phyloP scores from a whole-genome alignment of 2,113 vertebrate genomes.

The pig (Sus scrofa) region DNA sequence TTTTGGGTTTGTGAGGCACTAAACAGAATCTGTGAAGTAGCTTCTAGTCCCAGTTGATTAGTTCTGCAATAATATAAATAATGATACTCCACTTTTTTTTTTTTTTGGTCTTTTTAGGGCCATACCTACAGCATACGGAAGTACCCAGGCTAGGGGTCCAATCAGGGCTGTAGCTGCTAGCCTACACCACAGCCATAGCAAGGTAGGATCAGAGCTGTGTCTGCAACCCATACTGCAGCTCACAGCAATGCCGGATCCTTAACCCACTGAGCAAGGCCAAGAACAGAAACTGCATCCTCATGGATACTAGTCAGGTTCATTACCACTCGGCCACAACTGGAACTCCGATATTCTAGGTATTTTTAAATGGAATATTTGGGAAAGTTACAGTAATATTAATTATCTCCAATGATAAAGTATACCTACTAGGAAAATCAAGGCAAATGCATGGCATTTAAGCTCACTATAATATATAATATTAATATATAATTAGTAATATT shows the following conservation, averaged over 20 bases:
- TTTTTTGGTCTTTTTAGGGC: too few relatives aligned
- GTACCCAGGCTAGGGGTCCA: too few relatives aligned
- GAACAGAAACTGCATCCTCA: too few relatives aligned
- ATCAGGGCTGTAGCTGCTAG: too few relatives aligned
- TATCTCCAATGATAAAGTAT: conserved; percentile 18
- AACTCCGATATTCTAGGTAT: neutral
- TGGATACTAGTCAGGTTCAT: too few relatives aligned
- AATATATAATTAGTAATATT: neutral
- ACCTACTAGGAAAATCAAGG: conserved; percentile 44
- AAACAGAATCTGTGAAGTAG: neutral
- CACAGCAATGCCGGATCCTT: too few relatives aligned
- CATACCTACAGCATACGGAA: too few relatives aligned
- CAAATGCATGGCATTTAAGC: neutral
- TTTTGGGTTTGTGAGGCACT: conserved; percentile 5
- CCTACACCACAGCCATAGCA: too few relatives aligned
- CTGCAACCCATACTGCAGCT: too few relatives aligned
- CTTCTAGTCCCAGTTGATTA: neutral
- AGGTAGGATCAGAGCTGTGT: too few relatives aligned
- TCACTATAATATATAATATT: conserved; percentile 19
- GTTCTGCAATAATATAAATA: conserved; percentile 1
- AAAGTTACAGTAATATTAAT: conserved; percentile 25
- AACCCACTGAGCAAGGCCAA: too few relatives aligned
- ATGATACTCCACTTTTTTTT: neutral
- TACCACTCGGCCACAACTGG: too few relatives aligned
- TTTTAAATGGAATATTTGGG: neutral